A percentile compares a stretch with the other conserved stretches of the same genome.
These are phyloP conservation scores for Lottia scabra DNA, from an alignment of 2,888 invertebrate genomes.

Conservation along the genomic window DNA sequence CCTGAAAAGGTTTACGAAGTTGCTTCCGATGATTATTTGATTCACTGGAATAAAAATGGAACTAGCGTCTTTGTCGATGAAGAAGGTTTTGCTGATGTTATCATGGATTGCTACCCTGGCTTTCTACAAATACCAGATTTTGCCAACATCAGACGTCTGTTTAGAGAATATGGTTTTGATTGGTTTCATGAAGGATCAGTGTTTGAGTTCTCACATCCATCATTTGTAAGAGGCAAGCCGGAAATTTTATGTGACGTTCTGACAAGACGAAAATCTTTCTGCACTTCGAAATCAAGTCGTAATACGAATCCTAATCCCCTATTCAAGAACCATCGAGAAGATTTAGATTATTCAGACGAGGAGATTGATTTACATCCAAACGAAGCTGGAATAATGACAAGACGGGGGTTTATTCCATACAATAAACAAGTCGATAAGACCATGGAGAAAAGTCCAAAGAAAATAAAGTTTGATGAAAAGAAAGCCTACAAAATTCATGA, in stretches of 20 bases:
- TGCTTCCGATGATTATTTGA: slow-evolving; percentile 48
- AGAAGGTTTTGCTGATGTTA: slow-evolving; percentile 48
- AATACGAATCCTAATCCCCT: slow-evolving; percentile 25
- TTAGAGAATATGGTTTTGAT: slow-evolving; percentile 63
- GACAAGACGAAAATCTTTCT: slow-evolving; percentile 30
- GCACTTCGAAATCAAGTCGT: slow-evolving; percentile 37
- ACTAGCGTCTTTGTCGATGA: slow-evolving; percentile 45
- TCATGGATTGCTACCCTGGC: slow-evolving; percentile 60
- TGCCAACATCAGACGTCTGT: slow-evolving; percentile 60
- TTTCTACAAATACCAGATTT: slow-evolving; percentile 62
- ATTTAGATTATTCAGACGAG: slow-evolving; percentile 11
- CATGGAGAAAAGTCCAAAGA: neutral
- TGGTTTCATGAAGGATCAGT: slow-evolving; percentile 41
- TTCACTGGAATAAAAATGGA: slow-evolving; percentile 54
- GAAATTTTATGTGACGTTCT: slow-evolving; percentile 38
- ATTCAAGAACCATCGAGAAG: neutral
- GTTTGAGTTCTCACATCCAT: slow-evolving; percentile 56
- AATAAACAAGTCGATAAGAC: neutral
- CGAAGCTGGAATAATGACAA: neutral
- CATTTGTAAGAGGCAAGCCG: slow-evolving; percentile 41
- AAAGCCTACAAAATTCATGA: slow-evolving; percentile 5
- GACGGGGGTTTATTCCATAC: neutral
- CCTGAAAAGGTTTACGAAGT: slow-evolving; percentile 57
- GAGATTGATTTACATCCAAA: neutral
- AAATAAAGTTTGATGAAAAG: neutral